Evolutionary conservation across 2,888 invertebrate genomes (phyloP), one percentile per base, ranked within the genome.

Genomic region (Cataglyphis rosenhaueri): DNA sequence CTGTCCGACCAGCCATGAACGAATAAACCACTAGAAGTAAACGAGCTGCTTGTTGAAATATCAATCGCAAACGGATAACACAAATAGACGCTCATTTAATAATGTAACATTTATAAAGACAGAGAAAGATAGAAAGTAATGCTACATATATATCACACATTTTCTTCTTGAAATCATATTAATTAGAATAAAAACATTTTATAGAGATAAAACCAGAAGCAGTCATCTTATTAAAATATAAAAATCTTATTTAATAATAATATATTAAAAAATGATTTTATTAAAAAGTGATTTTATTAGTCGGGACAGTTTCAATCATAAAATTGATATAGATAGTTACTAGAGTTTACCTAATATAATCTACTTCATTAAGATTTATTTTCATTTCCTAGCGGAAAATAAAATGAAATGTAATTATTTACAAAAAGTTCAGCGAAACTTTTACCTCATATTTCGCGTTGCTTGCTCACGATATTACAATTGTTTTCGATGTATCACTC

Each of bases 21-120:
- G 76, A 91, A 84, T 89, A 84, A 84, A 82, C 84, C 84, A 88
- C 85, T 85, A 83, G 88, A 87, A 83, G 84, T 88, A 89, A 90
- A 88, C 83, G 85, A 85, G 66, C 74, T 81, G 81, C 55, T 79
- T 78, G 84, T 86, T 84, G 86, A 90, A 85, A 83, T 87, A 89
- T 90, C 83, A 90, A 90, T 90, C 74, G 75, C 57, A 15, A 61
- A 79, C 64, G 29, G 2, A 29, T 57, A 61, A 76, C 68, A 29
- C 29, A 52, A 38, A 76, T 71, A 70, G 55, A 55, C 66, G 61
- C 21, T 71, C 66, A 81, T 83, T 86, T 71, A n/a, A 9, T 12
- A 41, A 55, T 12, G 9, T 29, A 15, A 66, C 66, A 38, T 65
- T 57, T n/a, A 66, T 10, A 3, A 21, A 57, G 15, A 78, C 32